A percentile compares a stretch with the other conserved stretches of the same genome.
These are phyloP conservation scores for Parnassius mnemosyne DNA, from an alignment of 2,888 invertebrate species.

Conservation along the genomic window DNA sequence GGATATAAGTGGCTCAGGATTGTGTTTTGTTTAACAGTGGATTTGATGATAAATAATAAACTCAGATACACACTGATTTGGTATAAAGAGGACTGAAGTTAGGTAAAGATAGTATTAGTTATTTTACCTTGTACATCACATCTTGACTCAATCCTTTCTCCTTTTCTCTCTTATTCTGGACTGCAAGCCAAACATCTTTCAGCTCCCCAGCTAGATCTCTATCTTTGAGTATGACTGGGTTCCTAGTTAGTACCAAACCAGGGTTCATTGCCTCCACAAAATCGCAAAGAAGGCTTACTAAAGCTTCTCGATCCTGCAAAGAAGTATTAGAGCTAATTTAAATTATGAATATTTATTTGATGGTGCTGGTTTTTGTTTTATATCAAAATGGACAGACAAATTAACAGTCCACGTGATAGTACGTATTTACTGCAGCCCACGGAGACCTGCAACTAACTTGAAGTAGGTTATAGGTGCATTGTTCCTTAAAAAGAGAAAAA, in stretches of 20 bases:
- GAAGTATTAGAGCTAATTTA: not conserved
- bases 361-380: no score
- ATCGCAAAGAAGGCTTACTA: slow-evolving; percentile 85
- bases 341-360: no score
- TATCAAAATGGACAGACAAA: no score
- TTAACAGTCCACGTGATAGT: no score
- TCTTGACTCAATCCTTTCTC: slow-evolving; percentile 73
- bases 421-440: no score
- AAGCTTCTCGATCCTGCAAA: slow-evolving; percentile 82
- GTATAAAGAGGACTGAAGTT: no score
- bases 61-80: no score
- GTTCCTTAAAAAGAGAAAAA: no score
- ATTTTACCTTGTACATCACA: slow-evolving; percentile 71
- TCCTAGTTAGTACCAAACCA: slow-evolving; percentile 80
- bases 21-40: no score
- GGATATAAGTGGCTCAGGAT: no score
- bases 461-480: no score
- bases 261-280: slow-evolving; percentile 88
- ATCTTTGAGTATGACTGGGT: slow-evolving; percentile 83
- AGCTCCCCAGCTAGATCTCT: slow-evolving; percentile 86
- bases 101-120: not conserved
- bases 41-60: not conserved
- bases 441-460: no score
- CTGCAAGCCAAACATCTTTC: slow-evolving; percentile 87
- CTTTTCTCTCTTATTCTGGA: slow-evolving; percentile 80